phyloP scores from a whole-genome alignment of 2,797 vertebrate genomes.

The Brachyrhaphis roseni region DNA sequence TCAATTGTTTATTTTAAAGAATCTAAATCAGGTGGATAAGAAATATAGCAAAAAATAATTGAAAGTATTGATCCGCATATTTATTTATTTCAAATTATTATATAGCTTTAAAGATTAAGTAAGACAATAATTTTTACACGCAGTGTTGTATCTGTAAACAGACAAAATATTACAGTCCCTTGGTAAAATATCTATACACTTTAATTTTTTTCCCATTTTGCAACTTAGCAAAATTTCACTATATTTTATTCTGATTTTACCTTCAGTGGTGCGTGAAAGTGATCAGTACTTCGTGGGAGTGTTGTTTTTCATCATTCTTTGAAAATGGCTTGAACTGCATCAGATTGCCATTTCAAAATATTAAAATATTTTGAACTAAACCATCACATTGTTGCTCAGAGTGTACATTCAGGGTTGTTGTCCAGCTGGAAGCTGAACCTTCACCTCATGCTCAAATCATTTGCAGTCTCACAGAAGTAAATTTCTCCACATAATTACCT shows the following conservation, averaged over 20 bases:
- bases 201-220: neutral
- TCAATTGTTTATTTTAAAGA: constrained; percentile 10
- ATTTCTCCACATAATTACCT: neutral
- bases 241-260: neutral
- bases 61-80: neutral
- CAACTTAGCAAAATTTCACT: neutral
- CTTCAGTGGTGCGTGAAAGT: neutral
- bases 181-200: neutral
- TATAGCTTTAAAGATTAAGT: neutral
- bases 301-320: neutral
- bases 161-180: neutral
- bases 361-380: neutral
- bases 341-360: neutral
- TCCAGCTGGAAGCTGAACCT: neutral
- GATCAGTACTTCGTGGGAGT: neutral
- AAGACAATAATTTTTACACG: neutral
- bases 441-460: neutral
- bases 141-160: neutral
- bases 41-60: neutral
- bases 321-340: neutral
- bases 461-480: neutral
- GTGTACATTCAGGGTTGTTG: neutral
- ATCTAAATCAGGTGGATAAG: neutral
- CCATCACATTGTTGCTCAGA: neutral
- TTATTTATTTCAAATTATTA: neutral